Conservation (phyloP, 2,113 vertebrate genomes). For the Oceanodroma tethys region DNA sequence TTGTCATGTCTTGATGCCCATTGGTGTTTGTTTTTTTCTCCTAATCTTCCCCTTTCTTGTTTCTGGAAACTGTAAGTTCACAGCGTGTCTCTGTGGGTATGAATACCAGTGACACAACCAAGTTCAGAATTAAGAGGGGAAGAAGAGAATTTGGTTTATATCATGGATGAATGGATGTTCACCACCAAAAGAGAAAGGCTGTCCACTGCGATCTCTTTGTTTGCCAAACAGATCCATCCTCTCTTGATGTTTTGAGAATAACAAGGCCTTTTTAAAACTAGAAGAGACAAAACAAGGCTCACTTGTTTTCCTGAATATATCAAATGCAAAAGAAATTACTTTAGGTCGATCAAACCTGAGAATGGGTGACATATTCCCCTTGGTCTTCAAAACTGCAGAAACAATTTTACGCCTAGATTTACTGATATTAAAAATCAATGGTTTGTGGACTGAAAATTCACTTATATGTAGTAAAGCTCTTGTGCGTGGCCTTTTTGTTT, state of each 20-base stretch:
- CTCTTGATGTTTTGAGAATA: not conserved
- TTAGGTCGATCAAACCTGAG: not conserved
- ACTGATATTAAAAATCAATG: not conserved
- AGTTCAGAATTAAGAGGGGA: not conserved
- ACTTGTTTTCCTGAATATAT: not conserved
- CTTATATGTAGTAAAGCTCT: not conserved
- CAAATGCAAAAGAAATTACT: not conserved
- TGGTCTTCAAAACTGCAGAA: not conserved
- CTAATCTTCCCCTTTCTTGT: not conserved
- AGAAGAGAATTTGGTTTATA: not conserved
- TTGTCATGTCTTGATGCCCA: fast-evolving
- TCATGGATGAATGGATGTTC: not conserved
- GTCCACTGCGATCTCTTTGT: not conserved
- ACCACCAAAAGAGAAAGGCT: not conserved
- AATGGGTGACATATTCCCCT: too few relatives aligned
- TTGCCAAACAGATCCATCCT: not conserved
- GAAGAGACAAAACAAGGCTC: not conserved
- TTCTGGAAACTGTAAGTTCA: not conserved
- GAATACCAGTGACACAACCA: too few relatives aligned
- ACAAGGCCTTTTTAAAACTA: not conserved
- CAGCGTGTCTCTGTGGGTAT: not conserved
- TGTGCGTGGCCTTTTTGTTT: not conserved
- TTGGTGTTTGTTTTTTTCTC: not conserved
- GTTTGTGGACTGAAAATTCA: not conserved
- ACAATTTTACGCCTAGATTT: not conserved